phyloP scores from a whole-genome alignment of 2,113 vertebrate species.

The Ceyx cyanopectus region DNA sequence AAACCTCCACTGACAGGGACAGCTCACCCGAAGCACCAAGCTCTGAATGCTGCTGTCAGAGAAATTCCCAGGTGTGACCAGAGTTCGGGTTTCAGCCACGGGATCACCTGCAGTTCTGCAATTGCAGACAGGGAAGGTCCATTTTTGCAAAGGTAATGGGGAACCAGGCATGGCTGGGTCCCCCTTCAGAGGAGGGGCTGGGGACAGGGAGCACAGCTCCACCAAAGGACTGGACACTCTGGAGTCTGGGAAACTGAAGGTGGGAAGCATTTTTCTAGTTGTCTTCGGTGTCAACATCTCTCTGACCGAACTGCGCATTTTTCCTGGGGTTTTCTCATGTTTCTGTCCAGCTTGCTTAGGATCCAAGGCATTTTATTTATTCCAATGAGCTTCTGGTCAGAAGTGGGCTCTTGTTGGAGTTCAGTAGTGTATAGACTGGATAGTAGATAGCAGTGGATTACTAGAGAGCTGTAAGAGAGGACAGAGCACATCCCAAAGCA shows the following conservation, averaged over 20 bases:
- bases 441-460: background rate
- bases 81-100: background rate
- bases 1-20: background rate
- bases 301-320: background rate
- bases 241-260: background rate
- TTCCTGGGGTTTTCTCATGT: background rate
- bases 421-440: background rate
- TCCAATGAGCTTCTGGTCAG: background rate
- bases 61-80: background rate
- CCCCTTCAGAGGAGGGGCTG: background rate
- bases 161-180: background rate
- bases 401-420: background rate
- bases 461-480: background rate
- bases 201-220: rapidly evolving
- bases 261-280: background rate
- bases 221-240: background rate
- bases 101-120: background rate
- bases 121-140: background rate
- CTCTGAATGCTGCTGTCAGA: background rate
- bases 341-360: background rate
- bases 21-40: background rate
- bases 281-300: background rate
- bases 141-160: background rate
- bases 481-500: background rate
- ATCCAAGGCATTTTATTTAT: background rate